phyloP scores from a whole-genome alignment of 1,140 invertebrate genomes.

The Colletes gigas region DNA sequence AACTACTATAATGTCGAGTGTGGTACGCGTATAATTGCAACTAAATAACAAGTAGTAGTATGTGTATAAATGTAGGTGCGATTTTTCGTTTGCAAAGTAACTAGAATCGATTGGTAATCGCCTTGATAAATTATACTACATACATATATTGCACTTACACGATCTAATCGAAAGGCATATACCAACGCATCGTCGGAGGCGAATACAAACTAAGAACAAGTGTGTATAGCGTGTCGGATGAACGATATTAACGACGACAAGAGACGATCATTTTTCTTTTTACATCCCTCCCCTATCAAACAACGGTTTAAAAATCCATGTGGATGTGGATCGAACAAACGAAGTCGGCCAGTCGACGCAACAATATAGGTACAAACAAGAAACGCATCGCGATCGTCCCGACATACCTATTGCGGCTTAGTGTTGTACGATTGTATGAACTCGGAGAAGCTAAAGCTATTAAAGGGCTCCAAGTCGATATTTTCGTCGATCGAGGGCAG shows the following conservation, averaged over 20 bases:
- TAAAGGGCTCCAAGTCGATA: conserved; percentile 77
- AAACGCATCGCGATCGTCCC: conserved; percentile 15
- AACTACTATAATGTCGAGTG: background rate
- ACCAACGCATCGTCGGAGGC: background rate
- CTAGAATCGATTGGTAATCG: background rate
- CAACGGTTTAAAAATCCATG: conserved; percentile 21
- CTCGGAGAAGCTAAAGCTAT: conserved; percentile 74
- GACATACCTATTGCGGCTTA: conserved; percentile 74
- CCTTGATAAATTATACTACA: background rate
- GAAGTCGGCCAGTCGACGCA: conserved; percentile 5
- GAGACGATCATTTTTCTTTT: background rate
- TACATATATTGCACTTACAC: background rate
- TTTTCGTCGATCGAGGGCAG: conserved; percentile 78
- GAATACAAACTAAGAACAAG: background rate
- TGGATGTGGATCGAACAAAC: conserved; percentile 29
- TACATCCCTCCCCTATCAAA: conserved; percentile 54
- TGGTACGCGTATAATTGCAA: background rate
- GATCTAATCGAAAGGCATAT: conserved; percentile 10
- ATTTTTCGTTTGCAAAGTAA: background rate
- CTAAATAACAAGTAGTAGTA: background rate
- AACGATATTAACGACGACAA: background rate
- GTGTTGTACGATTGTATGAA: conserved; percentile 76
- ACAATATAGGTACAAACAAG: conserved; percentile 3
- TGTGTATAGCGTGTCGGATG: background rate
- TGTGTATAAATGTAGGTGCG: background rate